Percentiles rank a stretch among this genome's conserved stretches.
These are phyloP conservation scores for Adelphocoris suturalis DNA, from an alignment of 2,888 invertebrate genomes.

Conservation along the genomic window DNA sequence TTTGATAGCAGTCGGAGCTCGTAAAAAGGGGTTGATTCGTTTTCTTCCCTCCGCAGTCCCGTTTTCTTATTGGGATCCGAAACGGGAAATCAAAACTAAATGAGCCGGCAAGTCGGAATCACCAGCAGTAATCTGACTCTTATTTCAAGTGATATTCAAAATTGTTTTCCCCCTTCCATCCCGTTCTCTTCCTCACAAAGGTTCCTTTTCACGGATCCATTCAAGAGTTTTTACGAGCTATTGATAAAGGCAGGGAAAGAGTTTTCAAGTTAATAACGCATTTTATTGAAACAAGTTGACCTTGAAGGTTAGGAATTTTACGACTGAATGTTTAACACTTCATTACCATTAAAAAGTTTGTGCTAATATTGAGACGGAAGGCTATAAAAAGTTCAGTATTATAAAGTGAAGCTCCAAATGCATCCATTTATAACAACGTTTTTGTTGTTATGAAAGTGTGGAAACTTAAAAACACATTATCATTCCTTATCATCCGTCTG, in stretches of 20 bases:
- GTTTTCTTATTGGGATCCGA: constrained; percentile 61
- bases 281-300: constrained; percentile 56
- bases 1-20: constrained; percentile 43
- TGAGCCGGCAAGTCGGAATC: constrained; percentile 67
- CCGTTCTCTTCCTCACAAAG: not conserved
- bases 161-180: constrained; percentile 21
- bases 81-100: constrained; percentile 68
- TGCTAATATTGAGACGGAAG: no score
- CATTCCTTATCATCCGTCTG: no score
- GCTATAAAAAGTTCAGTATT: no score
- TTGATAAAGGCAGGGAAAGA: constrained; percentile 46
- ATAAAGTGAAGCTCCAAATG: no score
- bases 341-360: constrained; percentile 41
- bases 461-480: no score
- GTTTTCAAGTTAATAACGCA: constrained; percentile 56
- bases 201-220: not conserved
- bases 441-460: no score
- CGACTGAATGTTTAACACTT: constrained; percentile 34
- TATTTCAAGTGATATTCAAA: constrained; percentile 68
- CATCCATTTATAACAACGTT: no score
- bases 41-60: not conserved
- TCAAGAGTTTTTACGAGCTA: constrained; percentile 55
- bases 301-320: constrained; percentile 49
- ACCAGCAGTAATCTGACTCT: constrained; percentile 66
- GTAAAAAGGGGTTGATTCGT: constrained; percentile 62